A percentile compares a stretch with the other conserved stretches of the same genome.
Evolutionary conservation across 2,797 vertebrate genomes (phyloP).

Genomic region (Mareca penelope): DNA sequence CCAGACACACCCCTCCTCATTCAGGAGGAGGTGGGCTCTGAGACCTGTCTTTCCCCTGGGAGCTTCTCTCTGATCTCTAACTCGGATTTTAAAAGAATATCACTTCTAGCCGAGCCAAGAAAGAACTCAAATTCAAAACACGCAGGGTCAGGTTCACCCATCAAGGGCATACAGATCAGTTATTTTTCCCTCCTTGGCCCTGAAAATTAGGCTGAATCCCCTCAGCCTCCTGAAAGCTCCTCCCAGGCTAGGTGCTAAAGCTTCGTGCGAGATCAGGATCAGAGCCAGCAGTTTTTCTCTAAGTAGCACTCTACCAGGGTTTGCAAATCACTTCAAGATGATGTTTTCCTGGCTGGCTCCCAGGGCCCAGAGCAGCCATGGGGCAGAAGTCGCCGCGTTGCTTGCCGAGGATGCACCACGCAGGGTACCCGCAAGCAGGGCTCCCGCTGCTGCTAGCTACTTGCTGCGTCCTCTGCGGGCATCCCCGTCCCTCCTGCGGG

Average conservation of each 20-base stretch:
- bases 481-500: rapidly evolving
- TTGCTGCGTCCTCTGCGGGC: rapidly evolving
- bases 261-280: background rate
- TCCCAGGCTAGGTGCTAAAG: rapidly evolving
- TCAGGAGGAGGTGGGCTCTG: background rate
- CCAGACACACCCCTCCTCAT: background rate
- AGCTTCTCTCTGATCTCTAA: rapidly evolving
- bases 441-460: background rate
- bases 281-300: background rate
- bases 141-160: background rate
- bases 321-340: background rate
- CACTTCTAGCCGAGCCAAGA: background rate
- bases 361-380: background rate
- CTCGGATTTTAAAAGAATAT: background rate
- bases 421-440: background rate
- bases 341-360: background rate
- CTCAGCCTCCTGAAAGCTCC: background rate
- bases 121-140: background rate
- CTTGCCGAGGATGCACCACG: rapidly evolving
- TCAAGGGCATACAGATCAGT: background rate
- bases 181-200: background rate
- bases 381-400: background rate
- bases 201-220: background rate
- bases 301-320: background rate
- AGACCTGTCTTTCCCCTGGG: background rate